Evolutionary conservation across 1,140 invertebrate species (phyloP), one percentile per base, ranked within the genome.

Genomic region (Zaprionus ornatus): DNA sequence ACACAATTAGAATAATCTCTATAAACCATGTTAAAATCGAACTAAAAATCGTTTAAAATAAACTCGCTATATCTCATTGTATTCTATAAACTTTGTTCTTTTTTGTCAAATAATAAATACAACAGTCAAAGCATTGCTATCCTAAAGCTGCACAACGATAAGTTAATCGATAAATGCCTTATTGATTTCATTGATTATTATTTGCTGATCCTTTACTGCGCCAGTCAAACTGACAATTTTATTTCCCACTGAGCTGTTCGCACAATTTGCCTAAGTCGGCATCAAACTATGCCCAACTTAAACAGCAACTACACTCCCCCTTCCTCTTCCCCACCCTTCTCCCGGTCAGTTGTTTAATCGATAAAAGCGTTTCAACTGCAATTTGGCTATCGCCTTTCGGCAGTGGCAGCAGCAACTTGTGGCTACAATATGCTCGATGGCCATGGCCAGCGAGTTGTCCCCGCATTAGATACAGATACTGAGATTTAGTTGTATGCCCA

Each of bases 331-430:
- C 23, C 9, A 3, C 10, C 19, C 13, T 23, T 17, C 0, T 0
- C 6, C 9, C 10, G 32, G 27, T 25, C 61, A 61, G 61, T 82
- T 90, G 85, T 90, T 90, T 64, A 90, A 90, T 90, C 85, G 85
- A 90, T 90, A 90, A 82, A 70, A 70, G 15, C 81, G 74, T 82
- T 90, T 88, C 76, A 79, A 74, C 79, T 90, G 85, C 81, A 90
- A 79, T 85, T 90, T 85, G 68, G 77, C 71, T 80, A 81, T 85
- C 82, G 82, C 50, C 66, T 85, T 52, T 55, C 32, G 40, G 59
- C 59, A 12, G 13, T 15, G 55, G 52, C 79, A 69, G 45, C 68
- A 74, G 74, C 80, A 80, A 87, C 87, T 88, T 80, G 80, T 79
- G 77, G 85, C 66, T 78, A 70, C 84, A 82, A 79, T 77, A 80